These are phyloP conservation scores for Episyrphus balteatus DNA, from an alignment of 1,140 invertebrate species.

Conservation along the genomic window DNA sequence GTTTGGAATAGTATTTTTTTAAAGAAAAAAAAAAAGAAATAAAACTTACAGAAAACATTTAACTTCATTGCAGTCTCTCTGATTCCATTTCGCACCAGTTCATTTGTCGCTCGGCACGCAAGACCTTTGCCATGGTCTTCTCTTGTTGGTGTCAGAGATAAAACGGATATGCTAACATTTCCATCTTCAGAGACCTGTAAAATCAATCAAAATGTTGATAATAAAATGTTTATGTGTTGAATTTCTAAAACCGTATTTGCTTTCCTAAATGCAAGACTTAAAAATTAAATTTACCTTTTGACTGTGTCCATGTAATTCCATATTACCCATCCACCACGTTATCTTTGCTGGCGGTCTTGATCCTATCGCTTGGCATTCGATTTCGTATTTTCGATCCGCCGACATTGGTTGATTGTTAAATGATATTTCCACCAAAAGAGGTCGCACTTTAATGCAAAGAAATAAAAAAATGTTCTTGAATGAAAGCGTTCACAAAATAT, in stretches of 20 bases:
- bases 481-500: too few species aligned
- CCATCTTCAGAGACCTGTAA: conserved; percentile 61
- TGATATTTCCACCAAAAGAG: conserved; percentile 62
- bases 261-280: too few species aligned
- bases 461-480: too few species aligned
- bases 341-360: conserved; percentile 67
- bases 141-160: conserved; percentile 61
- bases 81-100: conserved; percentile 54
- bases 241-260: too few species aligned
- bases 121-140: conserved; percentile 66
- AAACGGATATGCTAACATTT: conserved; percentile 66
- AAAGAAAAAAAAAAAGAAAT: neutral
- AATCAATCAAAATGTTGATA: neutral
- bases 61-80: conserved; percentile 67
- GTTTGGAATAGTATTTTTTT: neutral
- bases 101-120: conserved; percentile 71
- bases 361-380: conserved; percentile 67
- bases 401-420: conserved; percentile 69
- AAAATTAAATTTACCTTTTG: conserved; percentile 20
- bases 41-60: conserved; percentile 72
- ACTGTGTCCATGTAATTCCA: conserved; percentile 42
- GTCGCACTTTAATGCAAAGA: conserved; percentile 48
- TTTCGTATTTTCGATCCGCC: conserved; percentile 62
- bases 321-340: conserved; percentile 69
- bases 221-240: neutral